Evolutionary conservation across 2,113 vertebrate species (phyloP).

Genomic region (Oenanthe melanoleuca): DNA sequence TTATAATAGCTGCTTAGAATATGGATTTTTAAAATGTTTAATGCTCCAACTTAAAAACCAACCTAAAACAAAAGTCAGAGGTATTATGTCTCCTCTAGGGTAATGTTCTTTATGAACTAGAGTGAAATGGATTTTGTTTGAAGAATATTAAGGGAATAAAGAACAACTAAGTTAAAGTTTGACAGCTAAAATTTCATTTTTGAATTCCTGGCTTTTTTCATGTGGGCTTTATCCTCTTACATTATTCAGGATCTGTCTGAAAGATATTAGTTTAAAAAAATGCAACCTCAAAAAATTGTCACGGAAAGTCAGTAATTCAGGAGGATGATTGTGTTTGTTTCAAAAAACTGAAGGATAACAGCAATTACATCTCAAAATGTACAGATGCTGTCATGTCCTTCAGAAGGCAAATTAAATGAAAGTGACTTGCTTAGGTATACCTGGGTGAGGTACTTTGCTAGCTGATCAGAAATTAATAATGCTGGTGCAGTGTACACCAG

Average conservation of each 20-base stretch:
- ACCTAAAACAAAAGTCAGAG: slow-evolving; percentile 49
- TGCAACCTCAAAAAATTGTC: slow-evolving; percentile 75
- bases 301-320: slow-evolving; percentile 74
- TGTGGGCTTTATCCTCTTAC: slow-evolving; percentile 77
- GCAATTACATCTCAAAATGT: slow-evolving; percentile 80
- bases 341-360: slow-evolving; percentile 78
- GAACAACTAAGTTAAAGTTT: slow-evolving; percentile 73
- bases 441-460: slow-evolving; percentile 40
- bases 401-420: slow-evolving; percentile 77
- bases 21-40: slow-evolving; percentile 17
- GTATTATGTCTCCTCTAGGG: slow-evolving; percentile 57
- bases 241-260: slow-evolving; percentile 80
- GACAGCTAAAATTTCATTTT: slow-evolving; percentile 78
- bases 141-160: slow-evolving; percentile 77
- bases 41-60: slow-evolving; percentile 54
- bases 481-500: neutral
- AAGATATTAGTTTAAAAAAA: slow-evolving; percentile 81
- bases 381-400: slow-evolving; percentile 73
- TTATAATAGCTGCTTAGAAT: slow-evolving; percentile 16
- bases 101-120: slow-evolving; percentile 68
- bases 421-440: slow-evolving; percentile 67
- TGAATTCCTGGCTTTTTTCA: slow-evolving; percentile 69
- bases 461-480: slow-evolving; percentile 59
- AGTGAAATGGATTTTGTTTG: slow-evolving; percentile 65
- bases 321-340: slow-evolving; percentile 80